A percentile compares a stretch with the other conserved stretches of the same genome.
phyloP scores from a whole-genome alignment of 2,888 invertebrate species.

The Cepaea hortensis region DNA sequence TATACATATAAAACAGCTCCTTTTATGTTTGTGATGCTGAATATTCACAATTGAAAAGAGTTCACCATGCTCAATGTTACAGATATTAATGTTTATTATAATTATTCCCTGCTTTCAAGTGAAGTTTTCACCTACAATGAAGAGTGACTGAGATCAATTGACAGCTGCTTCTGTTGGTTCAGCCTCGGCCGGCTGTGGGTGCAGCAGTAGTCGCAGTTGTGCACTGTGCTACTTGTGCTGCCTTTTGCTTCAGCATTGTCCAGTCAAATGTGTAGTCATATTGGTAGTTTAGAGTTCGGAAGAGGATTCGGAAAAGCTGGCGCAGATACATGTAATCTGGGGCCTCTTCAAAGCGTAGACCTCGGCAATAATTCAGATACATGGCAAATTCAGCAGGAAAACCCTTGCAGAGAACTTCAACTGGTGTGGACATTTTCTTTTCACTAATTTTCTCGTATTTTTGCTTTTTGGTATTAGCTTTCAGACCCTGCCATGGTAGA shows the following conservation, averaged over 20 bases:
- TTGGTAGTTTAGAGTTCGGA: slow-evolving; percentile 99
- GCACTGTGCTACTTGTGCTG: slow-evolving; percentile 77
- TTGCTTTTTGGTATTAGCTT: slow-evolving; percentile 97
- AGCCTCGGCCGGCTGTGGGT: slow-evolving; percentile 61
- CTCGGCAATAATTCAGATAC: slow-evolving; percentile 99
- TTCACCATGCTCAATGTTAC: slow-evolving; percentile 16
- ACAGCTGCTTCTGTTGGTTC: not conserved
- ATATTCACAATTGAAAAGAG: slow-evolving; percentile 4
- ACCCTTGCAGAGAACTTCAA: slow-evolving; percentile 98
- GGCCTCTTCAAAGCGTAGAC: slow-evolving; percentile 96
- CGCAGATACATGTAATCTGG: slow-evolving; percentile 99
- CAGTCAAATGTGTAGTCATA: slow-evolving; percentile 99
- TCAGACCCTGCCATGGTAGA: slow-evolving; percentile 97
- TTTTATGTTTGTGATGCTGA: not conserved
- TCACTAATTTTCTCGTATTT: slow-evolving; percentile 99
- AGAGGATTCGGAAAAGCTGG: slow-evolving; percentile 98
- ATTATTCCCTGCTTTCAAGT: slow-evolving; percentile 37
- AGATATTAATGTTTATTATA: slow-evolving; percentile 3
- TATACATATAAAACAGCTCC: not conserved
- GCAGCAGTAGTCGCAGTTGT: slow-evolving; percentile 56
- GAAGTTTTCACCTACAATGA: not conserved
- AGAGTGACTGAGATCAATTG: slow-evolving; percentile 17
- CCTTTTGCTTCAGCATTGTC: slow-evolving; percentile 98
- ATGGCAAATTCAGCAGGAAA: slow-evolving; percentile 99
- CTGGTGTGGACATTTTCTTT: slow-evolving; percentile 99